Base-by-base conservation (phyloP, 2,113 vertebrate species). In the Coptodon bakossiorum region DNA sequence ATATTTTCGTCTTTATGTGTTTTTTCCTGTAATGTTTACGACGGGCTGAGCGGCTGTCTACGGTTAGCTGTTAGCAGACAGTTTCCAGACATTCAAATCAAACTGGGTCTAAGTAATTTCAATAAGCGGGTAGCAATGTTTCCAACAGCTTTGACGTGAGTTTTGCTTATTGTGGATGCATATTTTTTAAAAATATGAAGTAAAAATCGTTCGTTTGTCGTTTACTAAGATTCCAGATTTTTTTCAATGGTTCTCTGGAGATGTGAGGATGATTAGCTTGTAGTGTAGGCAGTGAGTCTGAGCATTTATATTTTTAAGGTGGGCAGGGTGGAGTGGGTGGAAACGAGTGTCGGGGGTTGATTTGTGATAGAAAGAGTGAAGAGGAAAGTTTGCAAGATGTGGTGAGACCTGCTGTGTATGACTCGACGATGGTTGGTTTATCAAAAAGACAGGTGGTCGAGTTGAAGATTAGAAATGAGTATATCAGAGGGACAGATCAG, bases 321-420 rank as follows among this genome's bases (percentile, higher is more conserved):
- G 10, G 61, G 10, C 61, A n/a, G 66, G 38, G n/a, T 71, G 68
- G 8, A 17, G 68, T 38, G 38, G 38, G 7, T 73, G 40, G 16
- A 73, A 22, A 73, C 13, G 40, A 48, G 40, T 43, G 40, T 27
- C 68, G 13, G 68, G 13, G 40, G 17, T 43, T 43, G 2, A 16
- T 45, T 16, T 73, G 68, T 17, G 22, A 73, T 24, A 45, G 38
- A 45, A 63, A 36, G 31, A 63, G 13, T 27, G 22, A 73, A 45
- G 14, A 4, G 22, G 0, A 29, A 17, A 10, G 68, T 73, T 45
- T 45, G 13, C 40, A 7, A 43, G 0, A 2, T 43, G 8, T 29
- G 17, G 68, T 48, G 68, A 17, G 40, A 73, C 68, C 68, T 73
- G 22, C 14, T 73, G 40, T 17, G 1, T 29, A 5, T 57, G 61